Evolutionary conservation across 2,888 invertebrate genomes (phyloP).

Genomic region (Acronicta alni): DNA sequence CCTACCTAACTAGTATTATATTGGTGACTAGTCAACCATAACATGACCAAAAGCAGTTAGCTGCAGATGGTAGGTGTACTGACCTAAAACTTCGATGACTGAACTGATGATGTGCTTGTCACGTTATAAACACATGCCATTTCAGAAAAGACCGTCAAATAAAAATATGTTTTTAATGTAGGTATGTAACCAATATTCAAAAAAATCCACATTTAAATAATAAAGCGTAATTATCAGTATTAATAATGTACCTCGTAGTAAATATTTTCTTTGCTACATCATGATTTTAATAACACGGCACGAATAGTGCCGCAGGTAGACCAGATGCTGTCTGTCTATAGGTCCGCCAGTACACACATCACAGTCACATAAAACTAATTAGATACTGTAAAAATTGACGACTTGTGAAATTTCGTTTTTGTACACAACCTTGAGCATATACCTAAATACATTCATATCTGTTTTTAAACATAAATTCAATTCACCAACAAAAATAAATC

Average conservation of each 20-base stretch:
- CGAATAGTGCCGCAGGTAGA: not conserved
- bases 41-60: not conserved
- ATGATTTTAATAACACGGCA: no score
- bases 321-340: no score
- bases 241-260: no score
- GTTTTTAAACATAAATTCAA: constrained; percentile 61
- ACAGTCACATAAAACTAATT: constrained; percentile 13
- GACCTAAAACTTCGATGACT: not conserved
- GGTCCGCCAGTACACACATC: no score
- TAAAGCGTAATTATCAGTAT: no score
- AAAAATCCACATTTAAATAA: no score
- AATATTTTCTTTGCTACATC: no score
- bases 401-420: constrained; percentile 52
- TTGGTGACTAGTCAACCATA: constrained; percentile 3
- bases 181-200: no score
- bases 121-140: no score
- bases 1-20: constrained; percentile 8
- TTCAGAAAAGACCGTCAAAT: no score
- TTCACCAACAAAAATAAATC: constrained; percentile 66
- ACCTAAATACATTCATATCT: constrained; percentile 46
- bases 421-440: constrained; percentile 51
- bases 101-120: no score
- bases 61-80: not conserved
- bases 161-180: no score
- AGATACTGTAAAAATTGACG: constrained; percentile 33